Conservation (phyloP, 2,797 vertebrate genomes). For the Enteromius paludinosus region DNA sequence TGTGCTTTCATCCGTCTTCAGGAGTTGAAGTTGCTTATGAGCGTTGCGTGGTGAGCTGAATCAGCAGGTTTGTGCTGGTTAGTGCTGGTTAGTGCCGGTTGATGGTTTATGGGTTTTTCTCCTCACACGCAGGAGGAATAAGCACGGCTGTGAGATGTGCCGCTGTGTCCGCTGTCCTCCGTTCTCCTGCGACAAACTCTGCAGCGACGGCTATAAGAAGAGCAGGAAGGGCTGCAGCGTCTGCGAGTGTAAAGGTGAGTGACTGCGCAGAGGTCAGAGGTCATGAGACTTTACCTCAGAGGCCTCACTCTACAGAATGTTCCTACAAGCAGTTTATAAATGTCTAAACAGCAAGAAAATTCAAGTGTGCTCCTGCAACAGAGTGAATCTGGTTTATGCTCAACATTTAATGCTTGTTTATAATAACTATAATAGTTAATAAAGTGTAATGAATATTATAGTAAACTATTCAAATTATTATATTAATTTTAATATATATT, state of each 20-base stretch:
- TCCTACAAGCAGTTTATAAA: not conserved
- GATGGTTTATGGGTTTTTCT: not conserved
- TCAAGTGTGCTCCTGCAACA: no score
- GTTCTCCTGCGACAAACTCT: conserved; percentile 83
- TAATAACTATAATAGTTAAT: not conserved
- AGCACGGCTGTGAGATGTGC: conserved; percentile 86
- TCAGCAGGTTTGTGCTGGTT: not conserved
- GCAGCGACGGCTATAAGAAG: conserved; percentile 76
- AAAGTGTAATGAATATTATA: not conserved
- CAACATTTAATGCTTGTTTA: no score
- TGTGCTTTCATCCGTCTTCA: conserved; percentile 4
- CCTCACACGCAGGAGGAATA: conserved; percentile 82
- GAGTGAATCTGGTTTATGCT: no score
- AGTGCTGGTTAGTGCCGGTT: not conserved
- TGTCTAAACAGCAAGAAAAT: no score
- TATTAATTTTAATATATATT: no score
- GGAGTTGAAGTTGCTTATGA: not conserved
- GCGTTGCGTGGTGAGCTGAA: not conserved
- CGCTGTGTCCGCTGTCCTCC: conserved; percentile 84
- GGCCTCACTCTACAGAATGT: not conserved
- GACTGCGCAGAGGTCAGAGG: not conserved
- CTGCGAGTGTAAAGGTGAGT: conserved; percentile 82
- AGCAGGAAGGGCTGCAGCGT: conserved; percentile 83
- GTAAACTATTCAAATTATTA: no score
- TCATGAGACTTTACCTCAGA: not conserved